Conservation (phyloP, 2,888 invertebrate species). For the Aricia artaxerxes region DNA sequence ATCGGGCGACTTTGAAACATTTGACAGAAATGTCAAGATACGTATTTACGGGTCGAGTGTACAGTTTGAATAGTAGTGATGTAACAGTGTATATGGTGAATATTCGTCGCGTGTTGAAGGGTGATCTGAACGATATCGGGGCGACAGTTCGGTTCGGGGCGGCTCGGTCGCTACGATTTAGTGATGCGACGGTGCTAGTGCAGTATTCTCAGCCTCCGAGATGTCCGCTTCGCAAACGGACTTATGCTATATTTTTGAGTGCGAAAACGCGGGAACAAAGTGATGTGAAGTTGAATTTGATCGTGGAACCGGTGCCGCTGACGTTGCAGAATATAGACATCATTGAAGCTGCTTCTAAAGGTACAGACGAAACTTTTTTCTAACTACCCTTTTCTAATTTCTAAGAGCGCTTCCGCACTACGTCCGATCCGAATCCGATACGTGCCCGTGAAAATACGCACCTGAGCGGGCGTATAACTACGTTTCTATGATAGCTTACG, state of each 20-base stretch:
- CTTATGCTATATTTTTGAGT: constrained; percentile 67
- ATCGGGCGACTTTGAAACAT: constrained; percentile 60
- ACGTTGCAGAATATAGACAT: constrained; percentile 62
- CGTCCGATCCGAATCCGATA: too few relatives aligned
- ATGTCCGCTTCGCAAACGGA: constrained; percentile 59
- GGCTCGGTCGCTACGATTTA: constrained; percentile 58
- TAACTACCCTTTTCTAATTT: too few relatives aligned
- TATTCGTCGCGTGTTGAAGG: constrained; percentile 67
- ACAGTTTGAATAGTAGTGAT: constrained; percentile 52
- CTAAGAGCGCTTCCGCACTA: too few relatives aligned
- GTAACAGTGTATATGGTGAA: constrained; percentile 64
- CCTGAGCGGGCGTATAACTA: too few relatives aligned
- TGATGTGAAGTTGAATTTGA: constrained; percentile 53
- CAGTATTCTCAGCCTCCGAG: constrained; percentile 50
- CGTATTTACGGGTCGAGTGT: constrained; percentile 70
- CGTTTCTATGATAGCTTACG: too few relatives aligned
- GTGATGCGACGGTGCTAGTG: constrained; percentile 63
- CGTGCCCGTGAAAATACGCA: too few relatives aligned
- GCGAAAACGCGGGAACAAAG: constrained; percentile 49
- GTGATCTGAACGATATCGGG: constrained; percentile 66
- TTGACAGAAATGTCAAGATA: constrained; percentile 63
- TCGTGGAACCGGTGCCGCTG: constrained; percentile 63
- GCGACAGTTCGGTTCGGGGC: constrained; percentile 57
- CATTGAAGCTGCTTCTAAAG: constrained; percentile 69
- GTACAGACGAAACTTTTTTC: constrained; percentile 43